A percentile compares a stretch with the other conserved stretches of the same genome.
phyloP scores from a whole-genome alignment of 2,113 vertebrate genomes.

The Ia io region DNA sequence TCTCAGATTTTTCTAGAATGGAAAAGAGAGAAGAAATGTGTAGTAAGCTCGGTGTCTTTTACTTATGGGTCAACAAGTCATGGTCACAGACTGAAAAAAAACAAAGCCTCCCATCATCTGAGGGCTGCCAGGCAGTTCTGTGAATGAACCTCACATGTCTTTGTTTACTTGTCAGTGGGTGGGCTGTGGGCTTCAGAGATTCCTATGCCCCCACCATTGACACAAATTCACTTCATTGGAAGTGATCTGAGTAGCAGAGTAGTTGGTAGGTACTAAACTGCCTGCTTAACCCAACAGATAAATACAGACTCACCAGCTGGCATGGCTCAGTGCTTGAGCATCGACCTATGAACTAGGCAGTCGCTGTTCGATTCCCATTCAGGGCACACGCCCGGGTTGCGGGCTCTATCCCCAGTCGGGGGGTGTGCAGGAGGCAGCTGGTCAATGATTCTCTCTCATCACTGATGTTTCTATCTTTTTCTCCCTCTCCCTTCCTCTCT shows the following conservation, averaged over 20 bases:
- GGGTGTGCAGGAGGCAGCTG: no score
- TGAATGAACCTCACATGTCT: slow-evolving; percentile 10
- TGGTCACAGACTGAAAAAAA: slow-evolving; percentile 3
- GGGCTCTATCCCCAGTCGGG: no score
- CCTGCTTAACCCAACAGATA: background rate
- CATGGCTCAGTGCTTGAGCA: no score
- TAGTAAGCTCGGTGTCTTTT: slow-evolving; percentile 18
- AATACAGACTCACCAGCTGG: background rate
- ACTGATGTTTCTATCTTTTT: no score
- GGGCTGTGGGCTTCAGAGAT: background rate
- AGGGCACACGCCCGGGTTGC: no score
- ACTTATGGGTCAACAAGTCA: background rate
- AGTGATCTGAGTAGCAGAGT: background rate
- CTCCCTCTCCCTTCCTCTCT: no score
- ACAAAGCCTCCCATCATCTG: background rate
- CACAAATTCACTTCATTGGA: background rate
- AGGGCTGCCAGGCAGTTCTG: background rate
- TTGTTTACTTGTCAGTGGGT: background rate
- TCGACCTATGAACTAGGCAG: no score
- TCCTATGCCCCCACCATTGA: background rate
- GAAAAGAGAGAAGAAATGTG: slow-evolving; percentile 17
- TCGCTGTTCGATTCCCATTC: no score
- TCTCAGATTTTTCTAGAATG: background rate
- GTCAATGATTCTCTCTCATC: no score
- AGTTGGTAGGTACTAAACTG: background rate